These are phyloP conservation scores for Pygoscelis antarcticus DNA, from an alignment of 2,113 vertebrate species.

Conservation along the genomic window DNA sequence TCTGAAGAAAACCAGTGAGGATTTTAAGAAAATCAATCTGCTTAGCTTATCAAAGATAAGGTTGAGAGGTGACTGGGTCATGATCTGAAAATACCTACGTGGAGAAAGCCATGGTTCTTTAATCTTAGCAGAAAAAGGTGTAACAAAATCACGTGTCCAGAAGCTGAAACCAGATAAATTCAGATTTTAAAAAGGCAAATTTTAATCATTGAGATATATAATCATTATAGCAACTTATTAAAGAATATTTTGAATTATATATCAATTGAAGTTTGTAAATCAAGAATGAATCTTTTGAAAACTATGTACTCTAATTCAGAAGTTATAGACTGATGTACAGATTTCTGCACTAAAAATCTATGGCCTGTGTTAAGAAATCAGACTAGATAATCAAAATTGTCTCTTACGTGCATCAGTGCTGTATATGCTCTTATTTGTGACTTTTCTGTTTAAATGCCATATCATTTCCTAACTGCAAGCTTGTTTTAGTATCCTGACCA, in stretches of 20 bases:
- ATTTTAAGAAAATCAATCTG: constrained; percentile 4
- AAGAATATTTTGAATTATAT: neutral
- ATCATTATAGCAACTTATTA: neutral
- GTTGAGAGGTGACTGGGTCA: neutral
- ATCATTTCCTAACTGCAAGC: neutral
- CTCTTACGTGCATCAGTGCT: neutral
- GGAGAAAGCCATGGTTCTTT: neutral
- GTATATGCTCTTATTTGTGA: neutral
- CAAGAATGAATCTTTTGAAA: neutral
- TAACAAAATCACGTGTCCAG: neutral
- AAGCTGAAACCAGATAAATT: neutral
- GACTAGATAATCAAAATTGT: neutral
- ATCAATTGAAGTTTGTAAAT: neutral
- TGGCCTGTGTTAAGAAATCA: neutral
- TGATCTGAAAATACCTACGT: neutral
- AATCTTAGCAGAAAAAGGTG: neutral
- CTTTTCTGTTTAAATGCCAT: neutral
- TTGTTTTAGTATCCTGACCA: neutral
- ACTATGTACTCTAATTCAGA: neutral
- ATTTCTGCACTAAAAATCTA: neutral
- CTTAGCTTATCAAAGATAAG: neutral
- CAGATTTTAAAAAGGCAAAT: neutral
- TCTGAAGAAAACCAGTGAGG: neutral
- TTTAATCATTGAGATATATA: neutral
- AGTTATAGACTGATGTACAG: neutral